Evolutionary conservation across 2,888 invertebrate genomes (phyloP).

Genomic region (Drosophila silvestris): DNA sequence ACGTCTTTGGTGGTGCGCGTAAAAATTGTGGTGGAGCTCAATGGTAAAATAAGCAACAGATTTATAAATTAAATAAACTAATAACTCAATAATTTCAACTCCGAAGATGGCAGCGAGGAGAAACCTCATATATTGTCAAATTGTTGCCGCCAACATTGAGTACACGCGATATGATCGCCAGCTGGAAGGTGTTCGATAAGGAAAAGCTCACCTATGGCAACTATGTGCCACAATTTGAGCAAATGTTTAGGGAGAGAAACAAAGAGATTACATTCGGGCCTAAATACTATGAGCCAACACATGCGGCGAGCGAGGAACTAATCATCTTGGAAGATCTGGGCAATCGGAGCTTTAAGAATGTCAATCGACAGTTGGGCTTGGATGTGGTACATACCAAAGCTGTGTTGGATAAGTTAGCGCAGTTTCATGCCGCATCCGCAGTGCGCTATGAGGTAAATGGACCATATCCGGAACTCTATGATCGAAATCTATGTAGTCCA

Average conservation of each 20-base stretch:
- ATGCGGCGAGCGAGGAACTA: conserved; percentile 42
- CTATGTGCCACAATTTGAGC: conserved; percentile 78
- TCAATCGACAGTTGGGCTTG: conserved; percentile 73
- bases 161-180: conserved; percentile 57
- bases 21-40: conserved; percentile 57
- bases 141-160: conserved; percentile 54
- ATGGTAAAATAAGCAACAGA: conserved; percentile 49
- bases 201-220: conserved; percentile 77
- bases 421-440: conserved; percentile 86
- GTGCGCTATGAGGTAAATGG: conserved; percentile 82
- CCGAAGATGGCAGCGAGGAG: conserved; percentile 52
- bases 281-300: conserved; percentile 53
- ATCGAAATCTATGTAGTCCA: conserved; percentile 61
- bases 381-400: conserved; percentile 84
- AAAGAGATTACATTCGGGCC: conserved; percentile 69
- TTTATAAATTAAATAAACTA: neutral
- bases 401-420: conserved; percentile 83
- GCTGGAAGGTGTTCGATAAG: conserved; percentile 78
- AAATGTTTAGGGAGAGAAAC: conserved; percentile 65
- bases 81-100: neutral
- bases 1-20: conserved; percentile 73
- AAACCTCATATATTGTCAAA: conserved; percentile 73
- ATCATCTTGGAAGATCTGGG: conserved; percentile 82
- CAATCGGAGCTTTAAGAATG: conserved; percentile 62
- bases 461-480: conserved; percentile 66